A percentile compares a stretch with the other conserved stretches of the same genome.
Evolutionary conservation across 2,113 vertebrate species (phyloP).

Genomic region (Cranoglanis bouderius): DNA sequence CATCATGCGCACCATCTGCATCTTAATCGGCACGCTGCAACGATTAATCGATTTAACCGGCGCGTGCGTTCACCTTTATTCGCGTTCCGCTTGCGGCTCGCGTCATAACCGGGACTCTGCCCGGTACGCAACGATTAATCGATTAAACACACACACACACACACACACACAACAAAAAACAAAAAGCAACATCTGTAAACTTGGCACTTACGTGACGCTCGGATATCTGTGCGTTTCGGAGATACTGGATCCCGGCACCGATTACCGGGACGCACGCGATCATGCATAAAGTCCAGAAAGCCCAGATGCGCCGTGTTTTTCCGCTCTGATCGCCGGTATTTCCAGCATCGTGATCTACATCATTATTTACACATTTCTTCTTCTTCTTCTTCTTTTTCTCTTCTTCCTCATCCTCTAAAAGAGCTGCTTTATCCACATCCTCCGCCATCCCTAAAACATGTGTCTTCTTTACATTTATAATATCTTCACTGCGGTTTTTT

Average conservation of each 20-base stretch:
- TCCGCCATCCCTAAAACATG: constrained; percentile 66
- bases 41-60: background rate
- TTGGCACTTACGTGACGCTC: background rate
- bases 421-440: constrained; percentile 70
- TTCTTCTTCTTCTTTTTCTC: constrained; percentile 42
- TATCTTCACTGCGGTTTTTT: background rate
- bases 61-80: background rate
- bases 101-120: background rate
- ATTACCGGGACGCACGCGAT: constrained; percentile 66
- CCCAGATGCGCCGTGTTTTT: background rate
- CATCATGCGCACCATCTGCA: background rate
- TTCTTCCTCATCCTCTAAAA: background rate
- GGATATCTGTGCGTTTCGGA: constrained; percentile 59
- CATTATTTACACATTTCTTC: constrained; percentile 10
- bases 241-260: constrained; percentile 68
- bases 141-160: too few relatives aligned
- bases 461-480: background rate
- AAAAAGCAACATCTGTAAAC: too few relatives aligned
- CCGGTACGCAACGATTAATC: background rate
- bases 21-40: background rate
- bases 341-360: background rate
- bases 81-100: background rate
- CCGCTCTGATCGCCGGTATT: background rate
- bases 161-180: background rate
- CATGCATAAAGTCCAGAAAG: constrained; percentile 61